Percentiles rank a stretch among this genome's conserved stretches.
Evolutionary conservation across 2,888 invertebrate species (phyloP).

Genomic region (Scrobipalpa costella): DNA sequence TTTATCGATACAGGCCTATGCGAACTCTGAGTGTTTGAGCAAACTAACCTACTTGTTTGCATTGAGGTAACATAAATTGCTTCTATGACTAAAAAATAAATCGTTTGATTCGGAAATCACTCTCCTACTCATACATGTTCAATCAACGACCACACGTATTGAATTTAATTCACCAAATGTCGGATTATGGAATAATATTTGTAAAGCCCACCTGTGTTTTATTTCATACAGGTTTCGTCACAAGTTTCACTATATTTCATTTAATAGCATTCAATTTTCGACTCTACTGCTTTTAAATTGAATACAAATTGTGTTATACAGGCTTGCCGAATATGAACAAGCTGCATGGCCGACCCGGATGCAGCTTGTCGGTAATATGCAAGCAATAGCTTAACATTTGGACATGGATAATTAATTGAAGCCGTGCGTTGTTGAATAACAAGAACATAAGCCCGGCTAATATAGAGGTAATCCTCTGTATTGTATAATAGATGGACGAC

Average conservation of each 20-base stretch:
- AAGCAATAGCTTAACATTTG: constrained; percentile 52
- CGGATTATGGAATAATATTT: constrained; percentile 42
- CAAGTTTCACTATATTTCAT: background rate
- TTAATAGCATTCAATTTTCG: background rate
- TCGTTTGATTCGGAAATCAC: too few relatives aligned
- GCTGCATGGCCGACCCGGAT: constrained; percentile 32
- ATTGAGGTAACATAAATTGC: too few relatives aligned
- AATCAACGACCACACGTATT: constrained; percentile 55
- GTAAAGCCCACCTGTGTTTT: constrained; percentile 25
- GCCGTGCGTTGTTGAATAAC: constrained; percentile 45
- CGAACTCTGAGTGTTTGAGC: too few relatives aligned
- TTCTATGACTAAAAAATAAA: too few relatives aligned
- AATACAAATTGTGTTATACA: background rate
- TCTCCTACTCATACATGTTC: constrained; percentile 49
- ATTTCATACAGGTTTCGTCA: constrained; percentile 10
- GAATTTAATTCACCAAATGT: constrained; percentile 49
- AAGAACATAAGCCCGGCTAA: constrained; percentile 38
- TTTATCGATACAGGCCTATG: too few relatives aligned
- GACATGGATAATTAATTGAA: constrained; percentile 64
- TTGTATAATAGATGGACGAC: constrained; percentile 1
- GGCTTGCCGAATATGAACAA: background rate
- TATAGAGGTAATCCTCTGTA: constrained; percentile 20
- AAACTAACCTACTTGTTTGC: too few relatives aligned
- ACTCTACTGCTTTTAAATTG: background rate
- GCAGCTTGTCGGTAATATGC: constrained; percentile 39